Conservation (phyloP, 2,113 vertebrate genomes). For the Brachypteracias leptosomus region DNA sequence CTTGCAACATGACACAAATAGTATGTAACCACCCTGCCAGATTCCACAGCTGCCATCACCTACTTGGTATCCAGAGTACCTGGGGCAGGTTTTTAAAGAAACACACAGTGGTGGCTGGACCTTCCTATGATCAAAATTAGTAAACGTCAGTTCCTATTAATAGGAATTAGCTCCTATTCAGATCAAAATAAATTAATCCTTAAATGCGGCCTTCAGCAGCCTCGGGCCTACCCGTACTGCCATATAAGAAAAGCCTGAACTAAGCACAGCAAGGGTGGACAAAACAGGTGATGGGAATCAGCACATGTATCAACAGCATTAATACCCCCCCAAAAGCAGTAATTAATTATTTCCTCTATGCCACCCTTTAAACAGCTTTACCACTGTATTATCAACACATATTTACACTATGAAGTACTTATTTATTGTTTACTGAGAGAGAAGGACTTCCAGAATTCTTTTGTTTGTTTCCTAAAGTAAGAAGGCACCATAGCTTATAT, state of each 20-base stretch:
- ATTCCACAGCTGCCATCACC: background rate
- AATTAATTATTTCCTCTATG: background rate
- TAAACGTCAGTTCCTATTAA: background rate
- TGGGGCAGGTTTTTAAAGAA: background rate
- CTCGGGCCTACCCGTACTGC: background rate
- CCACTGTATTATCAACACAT: background rate
- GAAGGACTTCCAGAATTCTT: background rate
- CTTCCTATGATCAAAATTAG: background rate
- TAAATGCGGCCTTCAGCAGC: background rate
- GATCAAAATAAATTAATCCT: background rate
- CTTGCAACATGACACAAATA: background rate
- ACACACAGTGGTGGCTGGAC: background rate
- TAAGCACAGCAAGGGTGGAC: background rate
- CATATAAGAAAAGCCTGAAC: background rate
- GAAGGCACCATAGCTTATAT: background rate
- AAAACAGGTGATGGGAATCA: background rate
- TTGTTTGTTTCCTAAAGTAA: background rate
- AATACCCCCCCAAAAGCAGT: fast-evolving
- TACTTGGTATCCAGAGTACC: background rate
- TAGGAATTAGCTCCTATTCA: background rate
- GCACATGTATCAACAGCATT: background rate
- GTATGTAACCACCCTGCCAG: fast-evolving
- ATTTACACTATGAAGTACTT: background rate
- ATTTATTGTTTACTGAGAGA: background rate
- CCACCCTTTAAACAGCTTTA: background rate